Evolutionary conservation across 2,113 vertebrate genomes (phyloP).

Genomic region (Trochalopteron elliotii): DNA sequence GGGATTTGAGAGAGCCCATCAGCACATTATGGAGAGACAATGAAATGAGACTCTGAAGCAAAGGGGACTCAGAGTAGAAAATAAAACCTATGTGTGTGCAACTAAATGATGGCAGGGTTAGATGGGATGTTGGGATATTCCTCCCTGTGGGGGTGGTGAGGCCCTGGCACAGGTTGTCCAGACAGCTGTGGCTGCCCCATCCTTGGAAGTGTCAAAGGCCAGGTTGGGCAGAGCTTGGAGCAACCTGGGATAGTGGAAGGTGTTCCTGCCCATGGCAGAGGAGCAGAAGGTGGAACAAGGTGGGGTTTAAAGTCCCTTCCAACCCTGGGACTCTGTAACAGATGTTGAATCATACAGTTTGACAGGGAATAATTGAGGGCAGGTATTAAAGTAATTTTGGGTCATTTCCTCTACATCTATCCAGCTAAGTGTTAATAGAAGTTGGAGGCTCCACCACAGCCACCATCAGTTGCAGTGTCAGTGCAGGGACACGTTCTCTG

Average conservation of each 20-base stretch:
- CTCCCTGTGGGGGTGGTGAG: neutral
- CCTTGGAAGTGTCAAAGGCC: neutral
- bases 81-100: neutral
- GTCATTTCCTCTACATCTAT: neutral
- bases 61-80: neutral
- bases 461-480: neutral
- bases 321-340: neutral
- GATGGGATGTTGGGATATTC: neutral
- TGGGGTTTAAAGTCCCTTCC: neutral
- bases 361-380: neutral
- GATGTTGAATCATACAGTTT: neutral
- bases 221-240: neutral
- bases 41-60: neutral
- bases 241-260: rapidly evolving
- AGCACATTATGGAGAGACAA: neutral
- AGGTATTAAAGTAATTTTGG: neutral
- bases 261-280: neutral
- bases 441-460: neutral
- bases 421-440: neutral
- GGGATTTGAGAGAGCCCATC: neutral
- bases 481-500: rapidly evolving
- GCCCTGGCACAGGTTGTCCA: neutral
- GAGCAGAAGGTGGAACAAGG: neutral
- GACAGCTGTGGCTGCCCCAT: neutral
- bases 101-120: neutral